A percentile compares a stretch with the other conserved stretches of the same genome.
Conservation (phyloP, 2,888 invertebrate genomes). For the Eupsilia transversa region DNA sequence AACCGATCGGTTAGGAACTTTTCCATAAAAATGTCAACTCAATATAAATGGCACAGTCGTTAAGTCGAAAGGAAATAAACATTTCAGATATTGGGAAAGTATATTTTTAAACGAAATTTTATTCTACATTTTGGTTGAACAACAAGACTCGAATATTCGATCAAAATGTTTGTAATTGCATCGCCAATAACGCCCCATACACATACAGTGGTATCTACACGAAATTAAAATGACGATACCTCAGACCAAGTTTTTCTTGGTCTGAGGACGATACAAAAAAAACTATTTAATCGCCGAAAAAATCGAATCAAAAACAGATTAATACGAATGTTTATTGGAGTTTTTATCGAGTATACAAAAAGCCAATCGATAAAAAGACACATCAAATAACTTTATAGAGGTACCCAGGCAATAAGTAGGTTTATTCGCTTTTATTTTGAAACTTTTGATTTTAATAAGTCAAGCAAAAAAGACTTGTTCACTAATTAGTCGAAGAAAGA, state of each 20-base stretch:
- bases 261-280: conserved; percentile 10
- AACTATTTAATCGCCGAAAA: conserved; percentile 41
- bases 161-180: neutral
- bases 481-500: conserved; percentile 36
- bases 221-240: neutral
- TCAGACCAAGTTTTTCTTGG: no score
- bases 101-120: conserved; percentile 8
- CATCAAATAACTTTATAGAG: conserved; percentile 13
- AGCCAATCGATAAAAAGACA: conserved; percentile 43
- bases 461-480: neutral
- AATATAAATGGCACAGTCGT: conserved; percentile 52
- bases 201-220: neutral
- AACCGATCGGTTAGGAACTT: conserved; percentile 64
- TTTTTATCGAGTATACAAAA: conserved; percentile 59
- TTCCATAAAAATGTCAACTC: conserved; percentile 62
- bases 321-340: conserved; percentile 55
- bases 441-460: neutral
- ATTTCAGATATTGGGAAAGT: conserved; percentile 13
- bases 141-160: neutral
- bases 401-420: neutral
- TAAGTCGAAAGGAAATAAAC: conserved; percentile 48
- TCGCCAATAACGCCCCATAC: neutral
- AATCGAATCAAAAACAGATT: conserved; percentile 53
- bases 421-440: conserved; percentile 8
- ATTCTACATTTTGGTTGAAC: neutral